Conservation (phyloP, 2,888 invertebrate genomes). For the Zygaena filipendulae region DNA sequence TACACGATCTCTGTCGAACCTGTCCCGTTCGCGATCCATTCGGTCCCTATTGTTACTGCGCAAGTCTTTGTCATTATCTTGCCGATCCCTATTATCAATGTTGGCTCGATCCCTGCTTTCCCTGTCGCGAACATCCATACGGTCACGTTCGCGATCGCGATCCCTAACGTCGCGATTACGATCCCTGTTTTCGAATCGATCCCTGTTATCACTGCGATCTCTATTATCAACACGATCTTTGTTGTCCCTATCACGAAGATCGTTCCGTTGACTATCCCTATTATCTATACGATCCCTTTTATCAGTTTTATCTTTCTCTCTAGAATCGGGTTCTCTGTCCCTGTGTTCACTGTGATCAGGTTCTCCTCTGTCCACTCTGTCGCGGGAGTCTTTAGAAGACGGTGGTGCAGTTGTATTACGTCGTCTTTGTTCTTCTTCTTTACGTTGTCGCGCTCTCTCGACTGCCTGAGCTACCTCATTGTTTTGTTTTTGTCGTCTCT, state of each 20-base stretch:
- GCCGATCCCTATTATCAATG: constrained; percentile 24
- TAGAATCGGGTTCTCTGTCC: constrained; percentile 32
- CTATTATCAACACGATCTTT: constrained; percentile 28
- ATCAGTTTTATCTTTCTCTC: constrained; percentile 30
- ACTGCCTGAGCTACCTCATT: constrained; percentile 82
- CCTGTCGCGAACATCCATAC: constrained; percentile 31
- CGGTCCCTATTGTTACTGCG: constrained; percentile 36
- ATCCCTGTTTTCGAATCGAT: constrained; percentile 21
- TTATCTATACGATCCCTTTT: constrained; percentile 28
- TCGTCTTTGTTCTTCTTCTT: constrained; percentile 89
- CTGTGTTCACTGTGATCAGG: constrained; percentile 24
- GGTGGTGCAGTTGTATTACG: constrained; percentile 38
- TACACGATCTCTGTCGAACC: constrained; percentile 26
- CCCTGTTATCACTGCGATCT: constrained; percentile 25
- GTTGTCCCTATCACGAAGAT: constrained; percentile 13
- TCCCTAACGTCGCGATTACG: constrained; percentile 26
- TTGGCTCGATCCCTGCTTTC: constrained; percentile 26
- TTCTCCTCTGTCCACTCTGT: constrained; percentile 26
- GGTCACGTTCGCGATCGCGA: constrained; percentile 28
- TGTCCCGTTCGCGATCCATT: constrained; percentile 24
- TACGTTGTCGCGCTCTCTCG: constrained; percentile 84
- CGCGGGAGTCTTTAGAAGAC: constrained; percentile 31
- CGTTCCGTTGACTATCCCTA: constrained; percentile 12
- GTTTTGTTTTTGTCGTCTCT: constrained; percentile 73
- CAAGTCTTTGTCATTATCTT: constrained; percentile 29